These are phyloP conservation scores for Parotocinclus haroldoi DNA, from an alignment of 2,797 vertebrate species.

Conservation along the genomic window DNA sequence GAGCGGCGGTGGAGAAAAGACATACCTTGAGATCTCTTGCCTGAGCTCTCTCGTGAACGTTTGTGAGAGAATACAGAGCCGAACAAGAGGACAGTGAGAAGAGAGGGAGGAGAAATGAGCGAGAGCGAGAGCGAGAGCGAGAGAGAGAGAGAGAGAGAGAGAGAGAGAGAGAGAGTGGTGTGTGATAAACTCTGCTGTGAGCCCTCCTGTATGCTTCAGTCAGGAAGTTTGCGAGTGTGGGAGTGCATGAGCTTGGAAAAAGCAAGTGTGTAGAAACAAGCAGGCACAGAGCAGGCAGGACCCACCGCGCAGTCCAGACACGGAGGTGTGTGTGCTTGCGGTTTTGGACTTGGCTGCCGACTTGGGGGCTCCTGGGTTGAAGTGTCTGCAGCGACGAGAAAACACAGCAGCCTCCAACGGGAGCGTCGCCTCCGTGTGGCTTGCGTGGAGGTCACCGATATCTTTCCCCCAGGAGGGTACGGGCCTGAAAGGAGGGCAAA, in stretches of 20 bases:
- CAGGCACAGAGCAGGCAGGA: slow-evolving; percentile 52
- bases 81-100: slow-evolving; percentile 2
- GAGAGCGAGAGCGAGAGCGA: slow-evolving; percentile 28
- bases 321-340: slow-evolving; percentile 46
- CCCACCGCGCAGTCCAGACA: slow-evolving; percentile 50
- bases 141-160: slow-evolving; percentile 24
- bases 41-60: slow-evolving; percentile 64
- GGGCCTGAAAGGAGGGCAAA: slow-evolving; percentile 42
- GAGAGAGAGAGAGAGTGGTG: slow-evolving; percentile 43
- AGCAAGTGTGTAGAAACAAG: slow-evolving; percentile 56
- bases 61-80: slow-evolving; percentile 74
- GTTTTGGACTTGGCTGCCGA: slow-evolving; percentile 47
- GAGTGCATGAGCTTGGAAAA: slow-evolving; percentile 45
- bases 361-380: slow-evolving; percentile 39
- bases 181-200: slow-evolving; percentile 70
- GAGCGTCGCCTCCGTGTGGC: slow-evolving; percentile 44
- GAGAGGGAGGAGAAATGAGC: slow-evolving; percentile 31
- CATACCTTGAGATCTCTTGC: slow-evolving; percentile 51
- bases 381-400: slow-evolving; percentile 35
- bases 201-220: slow-evolving; percentile 67
- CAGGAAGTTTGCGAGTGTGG: slow-evolving; percentile 50
- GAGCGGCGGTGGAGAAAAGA: too few species aligned
- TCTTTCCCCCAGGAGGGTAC: slow-evolving; percentile 43
- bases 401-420: slow-evolving; percentile 35
- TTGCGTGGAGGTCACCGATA: slow-evolving; percentile 34